A percentile compares a stretch with the other conserved stretches of the same genome.
Conservation (phyloP, 2,113 vertebrate genomes). For the Sylvilagus bachmani region DNA sequence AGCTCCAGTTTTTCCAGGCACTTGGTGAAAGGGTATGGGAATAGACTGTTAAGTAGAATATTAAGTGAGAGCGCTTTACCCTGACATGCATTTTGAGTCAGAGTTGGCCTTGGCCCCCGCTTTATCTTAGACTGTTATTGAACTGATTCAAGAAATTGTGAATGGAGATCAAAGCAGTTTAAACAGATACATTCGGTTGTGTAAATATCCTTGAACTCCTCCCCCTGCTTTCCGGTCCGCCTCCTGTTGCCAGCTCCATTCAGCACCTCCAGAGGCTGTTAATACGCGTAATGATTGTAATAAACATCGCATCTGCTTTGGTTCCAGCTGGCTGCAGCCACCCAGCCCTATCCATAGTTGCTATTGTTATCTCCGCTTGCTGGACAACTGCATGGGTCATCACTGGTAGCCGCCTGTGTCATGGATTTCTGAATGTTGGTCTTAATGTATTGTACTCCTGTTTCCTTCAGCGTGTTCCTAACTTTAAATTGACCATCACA, state of each 20-base stretch:
- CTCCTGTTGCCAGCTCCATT: conserved; percentile 76
- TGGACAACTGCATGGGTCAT: conserved; percentile 77
- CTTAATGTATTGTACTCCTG: conserved; percentile 58
- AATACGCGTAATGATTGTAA: conserved; percentile 83
- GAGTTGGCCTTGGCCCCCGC: conserved; percentile 68
- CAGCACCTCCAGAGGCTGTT: conserved; percentile 84
- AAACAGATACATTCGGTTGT: conserved; percentile 85
- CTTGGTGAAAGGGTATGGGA: conserved; percentile 35
- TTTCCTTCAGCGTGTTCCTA: background rate
- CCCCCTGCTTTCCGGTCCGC: conserved; percentile 26
- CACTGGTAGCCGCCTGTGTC: conserved; percentile 64
- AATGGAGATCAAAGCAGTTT: conserved; percentile 85
- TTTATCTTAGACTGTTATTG: conserved; percentile 84
- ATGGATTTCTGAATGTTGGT: conserved; percentile 69
- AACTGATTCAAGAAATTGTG: conserved; percentile 82
- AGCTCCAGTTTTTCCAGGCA: background rate
- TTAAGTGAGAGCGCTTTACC: conserved; percentile 34
- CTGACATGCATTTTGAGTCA: conserved; percentile 66
- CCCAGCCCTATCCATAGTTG: conserved; percentile 77
- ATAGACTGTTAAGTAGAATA: conserved; percentile 23
- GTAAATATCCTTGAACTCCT: conserved; percentile 84
- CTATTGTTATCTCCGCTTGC: conserved; percentile 81
- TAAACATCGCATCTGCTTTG: conserved; percentile 85
- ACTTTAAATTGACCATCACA: conserved; percentile 44
- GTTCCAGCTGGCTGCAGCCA: conserved; percentile 83